Base-by-base conservation (phyloP, 2,113 vertebrate species). In the Otocyon megalotis region DNA sequence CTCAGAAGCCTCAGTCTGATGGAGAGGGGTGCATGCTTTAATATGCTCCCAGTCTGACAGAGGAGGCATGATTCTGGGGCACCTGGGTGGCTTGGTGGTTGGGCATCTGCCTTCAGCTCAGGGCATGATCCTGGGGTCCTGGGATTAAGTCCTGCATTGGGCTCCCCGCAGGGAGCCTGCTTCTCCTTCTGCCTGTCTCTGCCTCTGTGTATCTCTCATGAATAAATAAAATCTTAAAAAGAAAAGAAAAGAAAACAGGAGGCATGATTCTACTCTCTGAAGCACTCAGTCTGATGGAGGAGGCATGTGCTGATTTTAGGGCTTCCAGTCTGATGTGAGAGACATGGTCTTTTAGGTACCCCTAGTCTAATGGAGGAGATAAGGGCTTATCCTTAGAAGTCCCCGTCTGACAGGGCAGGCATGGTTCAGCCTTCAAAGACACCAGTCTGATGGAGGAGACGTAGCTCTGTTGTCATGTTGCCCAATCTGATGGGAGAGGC, bases 221-320 rank as follows among this genome's bases (percentile, higher is more conserved):
- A 43, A 43, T 43, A 43, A 43, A 43, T 43, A 43, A 43, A 43
- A 6, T 43, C 43, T 43, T 43, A 43, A 8, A 43, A 43, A 43
- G 1, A 43, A 43, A 43, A 43, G 1, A 43, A 7, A 43, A 43
- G 1, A 6, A 43, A 43, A 43, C 43, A 26, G 30, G 85, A 85
- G 67, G 24, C 35, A 0, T 13, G 22, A 12, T 3, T 11, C 37
- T 19, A 16, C 16, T 28, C 26, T 54, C 54, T 13, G 26, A 37
- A 43, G 62, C n/a, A 24, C n/a, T 19, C 20, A 5, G n/a, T 14
- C 30, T 35, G 13, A 48, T 4, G 37, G 11, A 19, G 9, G 28
- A 62, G 24, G 19, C 2, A 7, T 0, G 22, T 0, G 8, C 65
- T 12, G 30, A n/a, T 53, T 3, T 5, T 14, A 1, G 48, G 43